These are phyloP conservation scores for Tridacna crocea DNA, from an alignment of 2,888 invertebrate genomes.

Conservation along the genomic window DNA sequence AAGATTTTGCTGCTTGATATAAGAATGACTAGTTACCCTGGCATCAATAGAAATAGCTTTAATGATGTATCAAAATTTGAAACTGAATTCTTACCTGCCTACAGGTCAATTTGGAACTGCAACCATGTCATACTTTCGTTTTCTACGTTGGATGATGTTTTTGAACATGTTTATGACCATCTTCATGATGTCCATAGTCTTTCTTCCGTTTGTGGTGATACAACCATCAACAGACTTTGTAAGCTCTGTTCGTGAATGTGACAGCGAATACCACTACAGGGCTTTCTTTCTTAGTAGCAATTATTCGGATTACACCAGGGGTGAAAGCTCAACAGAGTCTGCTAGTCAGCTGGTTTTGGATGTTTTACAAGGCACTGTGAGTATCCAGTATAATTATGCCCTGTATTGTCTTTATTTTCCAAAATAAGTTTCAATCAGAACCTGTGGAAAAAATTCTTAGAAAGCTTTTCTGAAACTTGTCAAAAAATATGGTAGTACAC, in stretches of 20 bases:
- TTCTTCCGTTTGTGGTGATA: constrained; percentile 87
- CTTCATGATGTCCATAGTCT: constrained; percentile 89
- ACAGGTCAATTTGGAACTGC: constrained; percentile 81
- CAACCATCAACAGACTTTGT: constrained; percentile 18
- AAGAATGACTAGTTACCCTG: too few relatives aligned
- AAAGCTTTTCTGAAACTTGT: too few relatives aligned
- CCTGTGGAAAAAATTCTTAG: too few relatives aligned
- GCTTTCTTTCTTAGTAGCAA: constrained; percentile 62
- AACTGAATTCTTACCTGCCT: background rate
- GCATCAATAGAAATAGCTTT: too few relatives aligned
- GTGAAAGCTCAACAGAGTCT: constrained; percentile 19
- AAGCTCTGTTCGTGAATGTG: constrained; percentile 43
- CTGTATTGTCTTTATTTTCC: too few relatives aligned
- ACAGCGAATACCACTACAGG: constrained; percentile 36
- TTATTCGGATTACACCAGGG: constrained; percentile 55
- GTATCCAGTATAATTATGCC: constrained; percentile 27
- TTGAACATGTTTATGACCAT: constrained; percentile 90
- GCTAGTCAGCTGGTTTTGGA: constrained; percentile 64
- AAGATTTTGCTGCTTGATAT: too few relatives aligned
- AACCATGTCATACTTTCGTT: constrained; percentile 90
- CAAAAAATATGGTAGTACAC: too few relatives aligned
- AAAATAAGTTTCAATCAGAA: too few relatives aligned
- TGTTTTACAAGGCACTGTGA: constrained; percentile 80
- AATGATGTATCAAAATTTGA: too few relatives aligned
- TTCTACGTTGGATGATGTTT: constrained; percentile 93